Conservation (phyloP, 2,113 vertebrate genomes). For the Ameiurus melas region DNA sequence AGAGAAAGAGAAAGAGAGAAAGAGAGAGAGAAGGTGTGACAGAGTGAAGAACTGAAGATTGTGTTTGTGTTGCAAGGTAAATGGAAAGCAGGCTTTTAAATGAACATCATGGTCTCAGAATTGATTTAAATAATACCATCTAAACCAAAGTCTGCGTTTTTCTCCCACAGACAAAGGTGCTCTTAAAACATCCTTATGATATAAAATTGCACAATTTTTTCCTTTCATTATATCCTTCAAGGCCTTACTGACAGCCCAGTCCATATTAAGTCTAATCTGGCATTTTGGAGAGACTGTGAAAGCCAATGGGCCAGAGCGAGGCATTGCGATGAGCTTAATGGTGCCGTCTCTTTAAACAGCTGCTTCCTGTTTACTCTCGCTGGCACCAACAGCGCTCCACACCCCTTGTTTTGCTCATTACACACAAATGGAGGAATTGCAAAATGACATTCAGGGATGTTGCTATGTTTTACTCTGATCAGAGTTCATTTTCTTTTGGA, state of each 20-base stretch:
- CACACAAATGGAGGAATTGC: constrained; percentile 28
- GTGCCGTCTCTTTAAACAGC: constrained; percentile 62
- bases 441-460: constrained; percentile 3
- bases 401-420: constrained; percentile 30
- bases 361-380: constrained; percentile 64
- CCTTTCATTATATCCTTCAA: constrained; percentile 46
- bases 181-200: constrained; percentile 42
- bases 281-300: constrained; percentile 69
- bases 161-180: constrained; percentile 38
- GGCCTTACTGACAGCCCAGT: constrained; percentile 58
- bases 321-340: constrained; percentile 68
- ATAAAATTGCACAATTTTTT: constrained; percentile 47
- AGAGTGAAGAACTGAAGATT: neutral
- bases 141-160: constrained; percentile 41
- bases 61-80: constrained; percentile 4
- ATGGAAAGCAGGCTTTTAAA: constrained; percentile 33
- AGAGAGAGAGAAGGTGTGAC: neutral
- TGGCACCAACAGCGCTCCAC: constrained; percentile 48
- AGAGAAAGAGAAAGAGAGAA: neutral
- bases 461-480: constrained; percentile 10
- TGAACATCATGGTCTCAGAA: constrained; percentile 23
- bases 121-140: constrained; percentile 32
- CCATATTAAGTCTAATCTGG: constrained; percentile 72
- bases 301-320: constrained; percentile 64
- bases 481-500: neutral